Percentiles rank a stretch among this genome's conserved stretches.
Conservation (phyloP, 2,797 vertebrate species). For the Phataginus tricuspis region DNA sequence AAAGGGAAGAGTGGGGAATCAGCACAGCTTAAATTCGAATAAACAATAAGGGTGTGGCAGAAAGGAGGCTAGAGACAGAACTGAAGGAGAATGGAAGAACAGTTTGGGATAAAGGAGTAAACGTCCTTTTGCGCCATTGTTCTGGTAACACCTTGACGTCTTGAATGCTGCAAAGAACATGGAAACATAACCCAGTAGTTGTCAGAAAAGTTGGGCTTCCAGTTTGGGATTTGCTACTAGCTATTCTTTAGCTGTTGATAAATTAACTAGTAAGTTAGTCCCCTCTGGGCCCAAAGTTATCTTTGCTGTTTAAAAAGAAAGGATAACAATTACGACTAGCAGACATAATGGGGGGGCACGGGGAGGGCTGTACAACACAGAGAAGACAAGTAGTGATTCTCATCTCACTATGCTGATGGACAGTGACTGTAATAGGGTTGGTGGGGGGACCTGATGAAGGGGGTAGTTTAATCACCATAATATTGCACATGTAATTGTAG, state of each 20-base stretch:
- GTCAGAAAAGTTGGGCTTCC: background rate
- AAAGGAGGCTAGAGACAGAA: background rate
- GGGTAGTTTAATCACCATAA: too few relatives aligned
- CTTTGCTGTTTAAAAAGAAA: conserved; percentile 1
- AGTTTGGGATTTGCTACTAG: background rate
- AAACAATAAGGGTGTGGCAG: background rate
- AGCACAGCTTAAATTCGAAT: background rate
- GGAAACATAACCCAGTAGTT: background rate
- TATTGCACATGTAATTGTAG: too few relatives aligned
- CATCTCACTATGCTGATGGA: too few relatives aligned
- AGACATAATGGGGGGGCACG: too few relatives aligned
- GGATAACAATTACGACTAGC: too few relatives aligned
- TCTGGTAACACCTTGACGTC: background rate
- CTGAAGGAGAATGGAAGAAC: background rate
- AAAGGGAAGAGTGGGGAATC: background rate
- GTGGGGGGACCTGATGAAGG: too few relatives aligned
- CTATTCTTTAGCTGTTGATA: background rate
- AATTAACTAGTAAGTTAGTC: background rate
- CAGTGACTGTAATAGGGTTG: too few relatives aligned
- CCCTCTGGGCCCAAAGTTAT: background rate
- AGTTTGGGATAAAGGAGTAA: background rate
- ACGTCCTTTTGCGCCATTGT: background rate
- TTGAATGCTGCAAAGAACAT: background rate
- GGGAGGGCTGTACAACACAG: too few relatives aligned
- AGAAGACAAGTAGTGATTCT: too few relatives aligned